phyloP scores from a whole-genome alignment of 1,140 invertebrate genomes.

The Drosophila rhopaloa region DNA sequence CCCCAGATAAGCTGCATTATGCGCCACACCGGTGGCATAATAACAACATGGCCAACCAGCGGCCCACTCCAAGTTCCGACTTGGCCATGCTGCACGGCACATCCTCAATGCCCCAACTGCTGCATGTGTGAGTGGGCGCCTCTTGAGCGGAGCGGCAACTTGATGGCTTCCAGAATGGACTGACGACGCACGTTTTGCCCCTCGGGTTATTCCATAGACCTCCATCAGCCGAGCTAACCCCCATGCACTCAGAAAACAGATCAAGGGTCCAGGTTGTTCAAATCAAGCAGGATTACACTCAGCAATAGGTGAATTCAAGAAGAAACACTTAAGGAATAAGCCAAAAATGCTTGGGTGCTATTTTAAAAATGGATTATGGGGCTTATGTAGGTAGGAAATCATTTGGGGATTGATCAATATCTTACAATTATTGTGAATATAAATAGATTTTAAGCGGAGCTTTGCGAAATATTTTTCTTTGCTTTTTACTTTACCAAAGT shows the following conservation, averaged over 20 bases:
- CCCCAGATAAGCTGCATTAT: conserved; percentile 81
- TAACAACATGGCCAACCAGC: conserved; percentile 44
- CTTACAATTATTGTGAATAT: too few relatives aligned
- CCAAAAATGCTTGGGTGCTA: background rate
- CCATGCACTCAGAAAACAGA: conserved; percentile 18
- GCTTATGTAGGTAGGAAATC: background rate
- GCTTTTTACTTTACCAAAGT: too few relatives aligned
- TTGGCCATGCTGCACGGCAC: conserved; percentile 28
- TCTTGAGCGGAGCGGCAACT: conserved; percentile 47
- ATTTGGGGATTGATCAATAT: too few relatives aligned
- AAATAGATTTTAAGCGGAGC: too few relatives aligned
- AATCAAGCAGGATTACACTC: conserved; percentile 9
- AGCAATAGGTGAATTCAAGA: conserved; percentile 1
- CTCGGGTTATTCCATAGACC: conserved; percentile 25
- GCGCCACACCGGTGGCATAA: conserved; percentile 74
- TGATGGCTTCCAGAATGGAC: conserved; percentile 31
- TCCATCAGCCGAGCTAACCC: conserved; percentile 8
- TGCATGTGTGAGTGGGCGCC: conserved; percentile 54
- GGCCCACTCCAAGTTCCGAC: conserved; percentile 10
- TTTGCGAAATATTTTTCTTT: too few relatives aligned
- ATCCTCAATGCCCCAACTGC: conserved; percentile 16
- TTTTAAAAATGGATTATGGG: background rate
- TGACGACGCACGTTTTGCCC: conserved; percentile 31
- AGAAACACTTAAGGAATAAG: background rate
- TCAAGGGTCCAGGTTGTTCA: conserved; percentile 21